phyloP scores from a whole-genome alignment of 2,888 invertebrate species.

The Phragmatobia fuliginosa region DNA sequence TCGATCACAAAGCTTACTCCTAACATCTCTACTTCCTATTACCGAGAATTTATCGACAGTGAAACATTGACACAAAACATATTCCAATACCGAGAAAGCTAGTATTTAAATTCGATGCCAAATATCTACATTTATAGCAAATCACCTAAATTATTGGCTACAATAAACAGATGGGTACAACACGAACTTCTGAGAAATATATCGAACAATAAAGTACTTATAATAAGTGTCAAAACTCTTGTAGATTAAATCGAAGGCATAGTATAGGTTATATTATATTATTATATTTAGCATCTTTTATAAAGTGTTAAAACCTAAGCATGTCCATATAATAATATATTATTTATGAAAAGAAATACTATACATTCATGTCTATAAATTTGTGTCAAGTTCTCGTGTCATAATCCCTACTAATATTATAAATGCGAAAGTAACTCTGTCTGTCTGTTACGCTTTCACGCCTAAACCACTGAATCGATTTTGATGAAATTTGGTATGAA shows the following conservation, averaged over 20 bases:
- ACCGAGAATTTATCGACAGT: background rate
- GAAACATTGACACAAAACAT: background rate
- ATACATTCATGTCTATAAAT: too few species aligned
- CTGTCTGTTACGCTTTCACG: too few species aligned
- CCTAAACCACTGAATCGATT: too few species aligned
- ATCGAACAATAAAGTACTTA: background rate
- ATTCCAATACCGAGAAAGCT: background rate
- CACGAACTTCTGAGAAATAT: background rate
- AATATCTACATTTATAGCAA: background rate
- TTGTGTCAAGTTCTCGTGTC: too few species aligned
- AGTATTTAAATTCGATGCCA: slow-evolving; percentile 2
- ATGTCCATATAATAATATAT: background rate
- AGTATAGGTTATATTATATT: too few species aligned
- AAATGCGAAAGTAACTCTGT: too few species aligned
- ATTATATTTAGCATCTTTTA: too few species aligned
- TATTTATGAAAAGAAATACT: background rate
- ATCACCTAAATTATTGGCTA: slow-evolving; percentile 3
- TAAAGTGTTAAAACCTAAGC: slow-evolving; percentile 3
- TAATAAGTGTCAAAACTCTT: background rate
- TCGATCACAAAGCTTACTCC: too few species aligned
- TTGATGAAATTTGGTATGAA: too few species aligned
- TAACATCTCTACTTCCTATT: background rate
- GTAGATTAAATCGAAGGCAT: background rate
- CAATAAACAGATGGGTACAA: background rate
- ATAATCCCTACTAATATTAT: too few species aligned